Percentiles rank a stretch among this genome's conserved stretches.
Evolutionary conservation across 2,888 invertebrate species (phyloP).

Genomic region (Portevinia maculata): DNA sequence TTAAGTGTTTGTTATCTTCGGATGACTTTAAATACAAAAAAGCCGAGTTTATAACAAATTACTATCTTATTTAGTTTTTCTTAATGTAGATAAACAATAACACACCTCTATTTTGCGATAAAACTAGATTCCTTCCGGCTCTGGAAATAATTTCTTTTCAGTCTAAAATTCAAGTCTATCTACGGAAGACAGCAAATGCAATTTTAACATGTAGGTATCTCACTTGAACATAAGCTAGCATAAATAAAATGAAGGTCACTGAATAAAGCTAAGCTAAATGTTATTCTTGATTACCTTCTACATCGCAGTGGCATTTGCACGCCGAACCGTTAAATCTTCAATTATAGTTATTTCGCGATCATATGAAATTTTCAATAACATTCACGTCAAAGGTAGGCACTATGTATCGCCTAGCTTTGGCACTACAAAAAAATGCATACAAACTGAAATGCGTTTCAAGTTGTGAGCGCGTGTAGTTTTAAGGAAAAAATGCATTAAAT

Average conservation of each 20-base stretch:
- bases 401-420: too few species aligned
- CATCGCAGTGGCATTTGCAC: conserved; percentile 3
- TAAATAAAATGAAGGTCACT: conserved; percentile 22
- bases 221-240: conserved; percentile 19
- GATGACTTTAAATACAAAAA: too few species aligned
- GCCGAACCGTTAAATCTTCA: conserved; percentile 16
- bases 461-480: background rate
- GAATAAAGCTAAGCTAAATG: conserved; percentile 5
- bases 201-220: background rate
- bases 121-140: background rate
- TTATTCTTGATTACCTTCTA: conserved; percentile 26
- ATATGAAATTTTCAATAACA: background rate
- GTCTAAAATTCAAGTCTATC: background rate
- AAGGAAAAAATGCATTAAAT: conserved; percentile 8
- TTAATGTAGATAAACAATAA: too few species aligned
- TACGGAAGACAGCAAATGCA: conserved; percentile 13
- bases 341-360: background rate
- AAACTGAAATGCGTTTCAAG: too few species aligned
- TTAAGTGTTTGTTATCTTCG: too few species aligned
- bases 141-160: background rate
- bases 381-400: background rate
- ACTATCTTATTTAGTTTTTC: too few species aligned
- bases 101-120: background rate
- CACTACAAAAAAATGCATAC: background rate
- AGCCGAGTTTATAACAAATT: too few species aligned